Conservation (phyloP, 2,113 vertebrate genomes). For the Cyphomyrus discorhynchus region DNA sequence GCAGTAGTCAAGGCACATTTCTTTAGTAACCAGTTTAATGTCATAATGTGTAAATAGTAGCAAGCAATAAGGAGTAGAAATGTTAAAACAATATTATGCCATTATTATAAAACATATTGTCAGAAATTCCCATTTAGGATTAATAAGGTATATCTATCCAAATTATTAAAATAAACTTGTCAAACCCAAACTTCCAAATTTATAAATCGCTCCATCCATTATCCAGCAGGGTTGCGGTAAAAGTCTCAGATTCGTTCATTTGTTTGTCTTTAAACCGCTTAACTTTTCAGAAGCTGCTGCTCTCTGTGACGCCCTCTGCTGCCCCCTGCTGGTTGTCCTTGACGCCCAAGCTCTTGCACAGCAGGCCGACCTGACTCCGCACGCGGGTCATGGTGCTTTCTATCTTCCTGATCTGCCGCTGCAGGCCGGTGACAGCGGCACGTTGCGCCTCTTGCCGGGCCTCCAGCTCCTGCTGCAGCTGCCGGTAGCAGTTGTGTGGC, state of each 20-base stretch:
- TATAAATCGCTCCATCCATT: neutral
- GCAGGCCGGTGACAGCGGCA: slow-evolving; percentile 46
- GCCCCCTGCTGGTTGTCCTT: slow-evolving; percentile 52
- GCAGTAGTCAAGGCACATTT: neutral
- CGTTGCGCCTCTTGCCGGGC: slow-evolving; percentile 50
- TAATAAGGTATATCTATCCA: neutral
- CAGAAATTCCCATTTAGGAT: neutral
- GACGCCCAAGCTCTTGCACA: slow-evolving; percentile 60
- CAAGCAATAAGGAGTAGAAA: neutral
- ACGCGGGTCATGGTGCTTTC: slow-evolving; percentile 60
- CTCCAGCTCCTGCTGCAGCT: slow-evolving; percentile 59
- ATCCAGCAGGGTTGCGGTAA: neutral
- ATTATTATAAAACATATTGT: neutral
- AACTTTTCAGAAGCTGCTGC: slow-evolving; percentile 32
- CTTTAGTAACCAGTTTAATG: neutral
- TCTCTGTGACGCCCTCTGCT: slow-evolving; percentile 30
- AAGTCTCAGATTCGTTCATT: neutral
- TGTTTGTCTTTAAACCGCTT: neutral
- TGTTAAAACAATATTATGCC: neutral
- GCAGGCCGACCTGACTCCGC: slow-evolving; percentile 58
- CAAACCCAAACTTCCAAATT: neutral
- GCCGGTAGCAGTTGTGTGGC: slow-evolving; percentile 66
- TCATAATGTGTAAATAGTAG: neutral
- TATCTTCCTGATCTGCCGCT: slow-evolving; percentile 61
- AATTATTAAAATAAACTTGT: neutral